phyloP scores from a whole-genome alignment of 2,888 invertebrate genomes.

The Synanthedon myopaeformis region DNA sequence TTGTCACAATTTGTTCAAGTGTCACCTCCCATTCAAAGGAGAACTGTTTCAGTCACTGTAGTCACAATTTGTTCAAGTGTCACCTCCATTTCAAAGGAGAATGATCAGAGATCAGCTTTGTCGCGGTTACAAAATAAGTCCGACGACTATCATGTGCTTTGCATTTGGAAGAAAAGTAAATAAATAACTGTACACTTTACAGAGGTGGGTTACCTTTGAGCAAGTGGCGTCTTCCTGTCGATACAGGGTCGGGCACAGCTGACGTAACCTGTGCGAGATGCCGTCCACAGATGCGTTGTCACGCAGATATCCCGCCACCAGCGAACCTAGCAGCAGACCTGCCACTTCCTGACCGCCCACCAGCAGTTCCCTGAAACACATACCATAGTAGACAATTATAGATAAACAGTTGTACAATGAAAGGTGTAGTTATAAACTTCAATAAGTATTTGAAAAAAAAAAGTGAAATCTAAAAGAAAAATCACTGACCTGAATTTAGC shows the following conservation, averaged over 20 bases:
- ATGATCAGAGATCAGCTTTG: no score
- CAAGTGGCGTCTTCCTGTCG: constrained; percentile 95
- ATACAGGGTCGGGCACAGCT: constrained; percentile 94
- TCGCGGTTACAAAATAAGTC: background rate
- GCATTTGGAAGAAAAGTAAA: background rate
- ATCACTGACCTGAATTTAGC: constrained; percentile 67
- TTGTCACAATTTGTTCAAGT: no score
- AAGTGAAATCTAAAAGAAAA: background rate
- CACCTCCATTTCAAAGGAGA: background rate
- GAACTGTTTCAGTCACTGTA: no score
- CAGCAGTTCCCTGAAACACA: constrained; percentile 74
- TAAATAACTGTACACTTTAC: background rate
- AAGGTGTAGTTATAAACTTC: no score
- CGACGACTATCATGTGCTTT: background rate
- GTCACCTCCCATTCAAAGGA: no score
- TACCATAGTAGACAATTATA: no score
- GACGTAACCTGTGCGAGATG: constrained; percentile 87
- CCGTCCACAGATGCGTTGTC: constrained; percentile 96
- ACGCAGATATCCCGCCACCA: constrained; percentile 92
- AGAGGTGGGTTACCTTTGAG: constrained; percentile 78
- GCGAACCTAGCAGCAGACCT: constrained; percentile 79
- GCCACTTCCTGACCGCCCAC: constrained; percentile 79
- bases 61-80: no score
- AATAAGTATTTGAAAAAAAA: no score
- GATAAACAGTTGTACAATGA: no score